Evolutionary conservation across 2,797 vertebrate genomes (phyloP), one percentile per base, ranked within the genome.

Genomic region (Octomys mimax): DNA sequence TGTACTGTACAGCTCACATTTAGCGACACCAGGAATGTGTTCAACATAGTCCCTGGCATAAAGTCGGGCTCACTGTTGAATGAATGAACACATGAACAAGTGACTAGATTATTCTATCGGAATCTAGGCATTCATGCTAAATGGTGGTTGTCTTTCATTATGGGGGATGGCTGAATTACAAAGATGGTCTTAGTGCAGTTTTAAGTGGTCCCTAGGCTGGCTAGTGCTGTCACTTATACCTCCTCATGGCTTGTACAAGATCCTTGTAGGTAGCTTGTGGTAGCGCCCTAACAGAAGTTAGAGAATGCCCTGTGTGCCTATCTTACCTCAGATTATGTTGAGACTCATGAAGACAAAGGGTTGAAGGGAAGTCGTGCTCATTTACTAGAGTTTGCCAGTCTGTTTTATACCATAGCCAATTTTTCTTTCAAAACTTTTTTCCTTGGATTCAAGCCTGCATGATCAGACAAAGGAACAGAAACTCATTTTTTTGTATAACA

Each of bases 401-500:
- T 85, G 7, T 66, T 71, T 83, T 85, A 11, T 61, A 28, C 62
- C 61, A 66, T 19, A 75, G 68, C 19, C 36, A 42, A 26, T 95
- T 96, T 89, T n/a, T 96, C 22, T 86, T 95, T 95, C 24, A 88
- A 85, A 95, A 91, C 59, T 66, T 10, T 84, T 49, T 87, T 96
- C 26, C 26, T 83, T 94, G 57, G 68, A 79, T 59, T 75, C 61
- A 71, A 70, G 61, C 46, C 62, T 64, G 91, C n/a, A 87, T 54
- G 31, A 90, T 94, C 31, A 92, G 92, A 77, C 79, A 86, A 75
- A 95, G 71, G 33, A 70, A 82, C 6, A 89, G 62, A 82, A 95
- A 87, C 8, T 39, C 54, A 61, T 73, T 87, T 5, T 5, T 11
- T 81, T 21, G 42, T 46, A 11, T 77, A 94, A 57, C 24, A 80